Evolutionary conservation across 2,113 vertebrate genomes (phyloP).

Genomic region (Hucho hucho): DNA sequence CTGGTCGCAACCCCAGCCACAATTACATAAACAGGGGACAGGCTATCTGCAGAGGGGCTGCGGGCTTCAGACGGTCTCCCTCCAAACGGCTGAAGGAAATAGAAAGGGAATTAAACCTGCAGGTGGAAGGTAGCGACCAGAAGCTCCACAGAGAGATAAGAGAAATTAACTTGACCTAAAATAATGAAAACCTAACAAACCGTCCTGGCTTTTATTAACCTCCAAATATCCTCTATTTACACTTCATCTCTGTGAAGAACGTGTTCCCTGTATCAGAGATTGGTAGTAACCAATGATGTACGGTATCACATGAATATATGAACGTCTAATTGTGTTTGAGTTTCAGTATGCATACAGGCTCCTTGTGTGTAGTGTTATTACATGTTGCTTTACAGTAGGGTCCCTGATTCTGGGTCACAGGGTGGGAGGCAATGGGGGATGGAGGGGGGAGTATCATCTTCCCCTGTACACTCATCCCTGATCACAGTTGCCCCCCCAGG

Average conservation of each 20-base stretch:
- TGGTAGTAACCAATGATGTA: neutral
- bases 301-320: neutral
- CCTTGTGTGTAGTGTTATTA: neutral
- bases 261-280: neutral
- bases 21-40: conserved; percentile 41
- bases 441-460: conserved; percentile 18
- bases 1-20: conserved; percentile 22
- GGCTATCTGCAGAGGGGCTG: conserved; percentile 34
- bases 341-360: neutral
- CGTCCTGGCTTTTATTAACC: neutral
- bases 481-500: conserved; percentile 10
- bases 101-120: conserved; percentile 22
- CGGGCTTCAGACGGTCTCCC: conserved; percentile 15
- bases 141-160: conserved; percentile 29
- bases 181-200: neutral
- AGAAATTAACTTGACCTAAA: conserved; percentile 11
- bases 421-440: conserved; percentile 3
- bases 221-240: neutral
- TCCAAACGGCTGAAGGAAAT: conserved; percentile 23
- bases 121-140: neutral
- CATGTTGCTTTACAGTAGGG: conserved; percentile 3
- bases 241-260: neutral
- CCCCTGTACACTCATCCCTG: conserved; percentile 11
- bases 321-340: neutral
- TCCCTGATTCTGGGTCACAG: conserved; percentile 6